Evolutionary conservation across 2,888 invertebrate genomes (phyloP).

Genomic region (Tipula unca): DNA sequence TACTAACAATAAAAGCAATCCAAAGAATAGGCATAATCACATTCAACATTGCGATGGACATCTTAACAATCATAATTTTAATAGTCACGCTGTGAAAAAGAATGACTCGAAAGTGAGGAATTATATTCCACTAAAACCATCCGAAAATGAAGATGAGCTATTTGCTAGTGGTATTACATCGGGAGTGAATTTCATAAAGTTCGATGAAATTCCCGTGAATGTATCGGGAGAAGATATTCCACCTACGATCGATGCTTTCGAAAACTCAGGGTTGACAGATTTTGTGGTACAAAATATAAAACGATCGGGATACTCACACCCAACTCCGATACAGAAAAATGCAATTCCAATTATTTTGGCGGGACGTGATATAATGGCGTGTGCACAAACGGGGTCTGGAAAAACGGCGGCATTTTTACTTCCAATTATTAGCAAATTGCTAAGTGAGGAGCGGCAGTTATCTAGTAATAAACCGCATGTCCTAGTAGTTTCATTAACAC

Average conservation of each 20-base stretch:
- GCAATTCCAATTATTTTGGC: conserved; percentile 74
- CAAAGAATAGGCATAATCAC: not conserved
- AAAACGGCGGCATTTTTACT: conserved; percentile 94
- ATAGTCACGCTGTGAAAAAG: not conserved
- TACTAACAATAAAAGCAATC: not conserved
- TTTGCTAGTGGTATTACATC: conserved; percentile 60
- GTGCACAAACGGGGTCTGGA: conserved; percentile 97
- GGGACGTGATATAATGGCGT: conserved; percentile 89
- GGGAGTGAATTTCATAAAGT: conserved; percentile 90
- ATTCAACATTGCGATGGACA: not conserved
- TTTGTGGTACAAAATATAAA: conserved; percentile 67
- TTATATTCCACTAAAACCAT: conserved; percentile 70
- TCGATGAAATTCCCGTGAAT: conserved; percentile 67
- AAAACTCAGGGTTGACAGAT: conserved; percentile 57
- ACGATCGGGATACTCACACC: conserved; percentile 70
- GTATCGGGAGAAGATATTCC: conserved; percentile 68
- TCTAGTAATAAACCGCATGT: conserved; percentile 64
- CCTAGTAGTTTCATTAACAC: conserved; percentile 80
- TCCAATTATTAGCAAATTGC: conserved; percentile 70
- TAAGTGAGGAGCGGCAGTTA: conserved; percentile 50
- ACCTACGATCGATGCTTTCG: conserved; percentile 55
- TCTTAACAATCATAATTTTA: not conserved
- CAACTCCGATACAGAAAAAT: conserved; percentile 91
- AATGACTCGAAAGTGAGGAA: conserved; percentile 1
- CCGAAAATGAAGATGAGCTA: conserved; percentile 59